phyloP scores from a whole-genome alignment of 2,888 invertebrate genomes.

The Drosophila percnosoma region DNA sequence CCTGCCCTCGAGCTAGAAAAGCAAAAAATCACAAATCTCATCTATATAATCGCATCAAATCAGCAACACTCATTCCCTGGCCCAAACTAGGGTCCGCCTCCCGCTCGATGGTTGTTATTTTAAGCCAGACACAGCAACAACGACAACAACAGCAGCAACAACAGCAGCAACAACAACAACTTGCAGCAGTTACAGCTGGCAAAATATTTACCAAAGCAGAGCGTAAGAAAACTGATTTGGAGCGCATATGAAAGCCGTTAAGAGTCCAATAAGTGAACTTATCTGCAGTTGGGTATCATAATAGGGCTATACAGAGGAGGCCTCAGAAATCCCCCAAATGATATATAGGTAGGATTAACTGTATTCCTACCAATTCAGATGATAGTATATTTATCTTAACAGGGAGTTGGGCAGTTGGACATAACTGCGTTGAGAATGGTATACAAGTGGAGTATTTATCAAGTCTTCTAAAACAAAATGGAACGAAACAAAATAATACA shows the following conservation, averaged over 20 bases:
- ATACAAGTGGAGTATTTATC: background rate
- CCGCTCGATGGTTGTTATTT: constrained; percentile 22
- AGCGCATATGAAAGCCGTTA: constrained; percentile 7
- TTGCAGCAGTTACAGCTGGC: constrained; percentile 8
- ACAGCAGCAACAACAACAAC: constrained; percentile 5
- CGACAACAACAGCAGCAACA: constrained; percentile 13
- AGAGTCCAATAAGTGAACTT: background rate
- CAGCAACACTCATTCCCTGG: constrained; percentile 38
- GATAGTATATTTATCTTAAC: background rate
- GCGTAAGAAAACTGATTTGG: constrained; percentile 14
- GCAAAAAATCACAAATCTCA: constrained; percentile 56
- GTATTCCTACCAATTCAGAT: background rate
- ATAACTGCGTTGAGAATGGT: background rate
- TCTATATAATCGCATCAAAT: constrained; percentile 74
- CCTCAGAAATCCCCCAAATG: background rate
- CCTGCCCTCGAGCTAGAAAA: constrained; percentile 48
- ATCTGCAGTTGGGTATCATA: background rate
- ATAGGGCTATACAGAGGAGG: background rate
- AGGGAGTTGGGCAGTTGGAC: background rate
- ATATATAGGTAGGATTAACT: background rate
- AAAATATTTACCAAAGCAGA: constrained; percentile 32
- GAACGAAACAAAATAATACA: background rate
- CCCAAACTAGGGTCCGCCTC: constrained; percentile 9
- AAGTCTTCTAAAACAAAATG: background rate
- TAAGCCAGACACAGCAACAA: constrained; percentile 30